A percentile compares a stretch with the other conserved stretches of the same genome.
phyloP scores from a whole-genome alignment of 2,797 vertebrate species.

The Helostoma temminkii region DNA sequence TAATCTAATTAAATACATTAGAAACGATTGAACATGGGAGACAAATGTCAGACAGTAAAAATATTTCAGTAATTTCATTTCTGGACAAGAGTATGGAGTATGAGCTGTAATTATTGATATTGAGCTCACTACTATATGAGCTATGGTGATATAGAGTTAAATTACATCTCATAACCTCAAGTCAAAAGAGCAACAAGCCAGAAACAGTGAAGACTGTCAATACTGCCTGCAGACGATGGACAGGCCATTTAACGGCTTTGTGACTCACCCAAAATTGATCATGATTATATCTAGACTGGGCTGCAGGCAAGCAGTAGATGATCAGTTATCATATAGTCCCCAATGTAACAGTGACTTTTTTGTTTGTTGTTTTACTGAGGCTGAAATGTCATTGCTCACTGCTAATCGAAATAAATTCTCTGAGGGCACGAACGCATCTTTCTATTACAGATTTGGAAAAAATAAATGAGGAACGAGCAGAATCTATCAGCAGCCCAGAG shows the following conservation, averaged over 20 bases:
- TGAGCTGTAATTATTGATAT: slow-evolving; percentile 25
- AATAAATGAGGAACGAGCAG: slow-evolving; percentile 54
- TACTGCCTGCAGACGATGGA: slow-evolving; percentile 24
- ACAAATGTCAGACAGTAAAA: neutral
- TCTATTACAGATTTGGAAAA: slow-evolving; percentile 35
- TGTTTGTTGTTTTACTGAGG: slow-evolving; percentile 49
- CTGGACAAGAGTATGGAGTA: slow-evolving; percentile 1
- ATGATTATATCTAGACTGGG: slow-evolving; percentile 51
- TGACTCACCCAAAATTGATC: slow-evolving; percentile 34
- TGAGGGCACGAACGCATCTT: slow-evolving; percentile 29
- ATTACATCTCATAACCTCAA: slow-evolving; percentile 10
- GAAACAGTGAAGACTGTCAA: slow-evolving; percentile 2
- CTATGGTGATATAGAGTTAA: slow-evolving; percentile 24
- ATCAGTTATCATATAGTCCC: slow-evolving; percentile 46
- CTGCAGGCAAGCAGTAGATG: slow-evolving; percentile 35
- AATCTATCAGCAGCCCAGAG: slow-evolving; percentile 39
- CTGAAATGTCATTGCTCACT: slow-evolving; percentile 41
- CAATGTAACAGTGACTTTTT: slow-evolving; percentile 16
- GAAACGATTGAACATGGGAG: neutral
- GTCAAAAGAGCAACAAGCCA: slow-evolving; percentile 21
- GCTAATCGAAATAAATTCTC: slow-evolving; percentile 61
- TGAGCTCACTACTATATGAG: slow-evolving; percentile 1
- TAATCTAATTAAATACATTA: no score
- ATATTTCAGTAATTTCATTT: slow-evolving; percentile 2
- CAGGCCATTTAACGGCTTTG: slow-evolving; percentile 15